Base-by-base conservation (phyloP, 2,888 invertebrate species). In the Drosophila helvetica region DNA sequence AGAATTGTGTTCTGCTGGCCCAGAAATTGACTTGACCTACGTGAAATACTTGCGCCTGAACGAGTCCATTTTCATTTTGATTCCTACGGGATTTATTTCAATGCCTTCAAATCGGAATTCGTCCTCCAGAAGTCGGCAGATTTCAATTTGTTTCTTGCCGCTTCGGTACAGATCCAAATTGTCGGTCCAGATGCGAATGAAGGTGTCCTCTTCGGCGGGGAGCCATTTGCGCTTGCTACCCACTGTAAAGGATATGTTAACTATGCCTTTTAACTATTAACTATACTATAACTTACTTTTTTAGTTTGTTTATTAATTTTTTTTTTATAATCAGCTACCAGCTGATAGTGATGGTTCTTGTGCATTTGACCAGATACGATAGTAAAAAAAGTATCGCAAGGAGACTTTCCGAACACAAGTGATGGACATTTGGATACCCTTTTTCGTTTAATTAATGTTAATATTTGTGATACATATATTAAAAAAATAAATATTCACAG, bases 21-120 rank as follows among this genome's bases (percentile, higher is more conserved):
- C 19, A 33, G 4, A 12, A 12, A 1, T 8, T 46, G 18, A 38
- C 1, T 7, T 22, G 0, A 54, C 72, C 45, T 58, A 80, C 81
- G 45, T 55, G 33, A 27, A 18, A 52, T 57, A 82, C 59, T 62
- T 75, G 6, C 64, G 51, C 17, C 48, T 73, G 0, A 82, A 42
- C 0, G 70, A 38, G 0, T 46, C 18, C 62, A 76, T 80, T 76
- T 82, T 80, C 0, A 17, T n/a, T 9, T 50, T 54, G 2, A 80
- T 64, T 4, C 60, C 47, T 0, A 4, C 12, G 0, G 22, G 9
- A 3, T 25, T 42, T 4, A 61, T 50, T 4, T 60, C 12, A 10
- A 79, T 38, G 47, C 75, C 79, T 4, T 64, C 46, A 10, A 42
- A 51, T 0, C 3, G 9, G 3, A 81, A 63, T 15, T 67, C 38